These are phyloP conservation scores for Gari tellinella DNA, from an alignment of 2,888 invertebrate genomes.

Conservation along the genomic window DNA sequence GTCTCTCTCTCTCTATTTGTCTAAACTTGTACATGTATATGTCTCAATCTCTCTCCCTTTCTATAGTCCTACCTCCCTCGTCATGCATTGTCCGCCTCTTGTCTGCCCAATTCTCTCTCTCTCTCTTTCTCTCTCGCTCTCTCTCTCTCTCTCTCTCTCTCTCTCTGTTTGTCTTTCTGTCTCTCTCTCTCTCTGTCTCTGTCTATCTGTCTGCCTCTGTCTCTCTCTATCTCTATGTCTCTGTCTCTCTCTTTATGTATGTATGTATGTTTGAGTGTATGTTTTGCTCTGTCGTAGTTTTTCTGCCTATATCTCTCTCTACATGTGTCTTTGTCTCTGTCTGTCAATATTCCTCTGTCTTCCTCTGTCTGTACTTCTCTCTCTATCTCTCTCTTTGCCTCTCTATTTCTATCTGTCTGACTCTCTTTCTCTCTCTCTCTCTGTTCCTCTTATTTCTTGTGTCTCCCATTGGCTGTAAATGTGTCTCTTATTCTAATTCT, in stretches of 20 bases:
- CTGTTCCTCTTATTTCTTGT: too few relatives aligned
- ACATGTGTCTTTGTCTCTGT: conserved; percentile 1
- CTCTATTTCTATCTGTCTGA: too few relatives aligned
- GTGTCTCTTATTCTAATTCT: conserved; percentile 1
- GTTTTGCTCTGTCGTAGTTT: background rate
- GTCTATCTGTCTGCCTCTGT: too few relatives aligned
- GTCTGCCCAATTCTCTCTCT: background rate
- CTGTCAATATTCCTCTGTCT: too few relatives aligned
- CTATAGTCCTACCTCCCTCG: background rate
- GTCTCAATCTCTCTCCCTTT: background rate
- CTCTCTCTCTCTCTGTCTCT: conserved; percentile 2
- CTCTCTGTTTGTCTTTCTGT: background rate
- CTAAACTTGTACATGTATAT: background rate
- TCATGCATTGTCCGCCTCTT: background rate
- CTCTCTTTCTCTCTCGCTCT: too few relatives aligned
- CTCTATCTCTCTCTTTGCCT: too few relatives aligned
- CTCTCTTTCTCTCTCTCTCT: conserved; percentile 9
- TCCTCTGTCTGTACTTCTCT: too few relatives aligned
- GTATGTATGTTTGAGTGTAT: background rate
- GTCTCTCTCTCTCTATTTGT: too few relatives aligned
- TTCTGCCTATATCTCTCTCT: too few relatives aligned
- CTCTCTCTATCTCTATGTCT: too few relatives aligned
- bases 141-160: too few relatives aligned
- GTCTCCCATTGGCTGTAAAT: background rate
- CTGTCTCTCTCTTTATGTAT: conserved; percentile 2